Percentiles rank a stretch among this genome's conserved stretches.
Conservation (phyloP, 2,888 invertebrate genomes). For the Eupithecia subfuscata region DNA sequence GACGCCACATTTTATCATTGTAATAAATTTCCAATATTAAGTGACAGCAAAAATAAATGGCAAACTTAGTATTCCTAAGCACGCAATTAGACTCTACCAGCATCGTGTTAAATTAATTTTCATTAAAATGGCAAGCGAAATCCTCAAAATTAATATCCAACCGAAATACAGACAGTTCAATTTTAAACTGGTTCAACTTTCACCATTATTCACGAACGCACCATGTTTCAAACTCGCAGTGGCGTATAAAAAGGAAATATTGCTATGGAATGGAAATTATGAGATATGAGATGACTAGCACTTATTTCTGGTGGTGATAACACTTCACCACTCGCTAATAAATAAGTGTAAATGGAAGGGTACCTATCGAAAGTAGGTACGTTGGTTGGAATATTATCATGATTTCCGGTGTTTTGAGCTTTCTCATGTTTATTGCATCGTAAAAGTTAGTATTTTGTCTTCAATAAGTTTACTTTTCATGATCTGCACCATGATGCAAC, state of each 20-base stretch:
- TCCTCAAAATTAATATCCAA: constrained; percentile 69
- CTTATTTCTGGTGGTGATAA: neutral
- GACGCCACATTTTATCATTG: neutral
- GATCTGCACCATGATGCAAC: too few relatives aligned
- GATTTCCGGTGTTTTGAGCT: too few relatives aligned
- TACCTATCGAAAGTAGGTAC: neutral
- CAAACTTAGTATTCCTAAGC: constrained; percentile 15
- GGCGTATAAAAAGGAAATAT: constrained; percentile 56
- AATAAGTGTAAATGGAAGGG: neutral
- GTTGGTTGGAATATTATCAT: neutral
- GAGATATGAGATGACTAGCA: constrained; percentile 12
- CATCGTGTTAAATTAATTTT: constrained; percentile 49
- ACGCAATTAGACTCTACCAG: constrained; percentile 15
- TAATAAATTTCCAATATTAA: neutral
- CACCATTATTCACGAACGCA: constrained; percentile 68
- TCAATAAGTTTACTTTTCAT: too few relatives aligned
- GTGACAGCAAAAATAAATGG: neutral
- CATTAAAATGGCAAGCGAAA: constrained; percentile 55
- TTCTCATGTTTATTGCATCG: too few relatives aligned
- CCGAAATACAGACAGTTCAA: constrained; percentile 68
- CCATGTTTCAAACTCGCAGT: constrained; percentile 63
- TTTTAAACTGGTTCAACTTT: constrained; percentile 77
- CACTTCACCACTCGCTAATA: neutral
- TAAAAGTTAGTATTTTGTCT: neutral
- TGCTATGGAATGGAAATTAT: constrained; percentile 28